Base-by-base conservation (phyloP, 2,113 vertebrate genomes). In the Ariopsis seemanni region DNA sequence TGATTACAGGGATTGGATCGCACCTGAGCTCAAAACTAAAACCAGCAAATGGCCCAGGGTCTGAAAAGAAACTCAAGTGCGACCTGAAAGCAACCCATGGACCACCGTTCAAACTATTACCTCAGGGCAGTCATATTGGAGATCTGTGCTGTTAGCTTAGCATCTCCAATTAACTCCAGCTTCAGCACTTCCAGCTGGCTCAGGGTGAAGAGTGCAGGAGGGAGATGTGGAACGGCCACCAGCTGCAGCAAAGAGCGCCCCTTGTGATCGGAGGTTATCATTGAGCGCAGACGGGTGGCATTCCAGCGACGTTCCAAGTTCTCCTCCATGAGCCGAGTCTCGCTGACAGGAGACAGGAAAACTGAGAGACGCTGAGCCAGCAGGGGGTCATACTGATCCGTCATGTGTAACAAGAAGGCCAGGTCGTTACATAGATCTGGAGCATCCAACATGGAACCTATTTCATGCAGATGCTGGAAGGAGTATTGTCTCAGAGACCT, bases 341-440 rank as follows among this genome's bases (percentile, higher is more conserved):
- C 95, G 0, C 94, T 95, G 78, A 95, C 93, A 0, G 95, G 95
- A 0, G 96, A 97, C 90, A 97, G 87, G 84, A 97, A 97, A n/a
- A 96, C 95, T 0, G 95, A 95, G 10, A 97, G 93, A 0, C 95
- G 93, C 89, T 94, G 95, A 67, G 93, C 94, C 91, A 96, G 93
- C 60, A 97, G 81, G 0, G 94, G 94, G 90, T 96, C 95, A 0
- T 96, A 96, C 91, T 95, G 95, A 88, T 97, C 96, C 0, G 95
- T 90, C 96, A 97, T 96, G 92, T 97, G 96, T 22, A 96, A 83
- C 60, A 97, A 93, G 58, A 96, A 96, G 74, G 96, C 96, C 90
- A 97, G 93, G 91, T 97, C 96, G 4, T 96, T 96, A 15, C 92
- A 92, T 17, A 96, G 93, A 67, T 96, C 95, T 0, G 96, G 95